phyloP scores from a whole-genome alignment of 2,888 invertebrate species.

The Monochamus alternatus region DNA sequence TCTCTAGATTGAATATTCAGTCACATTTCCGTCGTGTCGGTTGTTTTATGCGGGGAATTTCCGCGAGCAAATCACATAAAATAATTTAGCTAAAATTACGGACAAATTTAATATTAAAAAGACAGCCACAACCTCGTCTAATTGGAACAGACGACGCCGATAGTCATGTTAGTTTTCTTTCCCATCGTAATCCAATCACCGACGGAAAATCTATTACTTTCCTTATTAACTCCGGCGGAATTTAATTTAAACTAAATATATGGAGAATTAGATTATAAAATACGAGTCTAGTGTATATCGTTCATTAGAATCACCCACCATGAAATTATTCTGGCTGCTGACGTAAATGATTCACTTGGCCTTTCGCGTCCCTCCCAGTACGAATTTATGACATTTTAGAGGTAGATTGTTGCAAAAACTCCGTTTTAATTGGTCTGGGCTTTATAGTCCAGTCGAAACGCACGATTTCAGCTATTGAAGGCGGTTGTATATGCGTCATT shows the following conservation, averaged over 20 bases:
- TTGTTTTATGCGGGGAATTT: neutral
- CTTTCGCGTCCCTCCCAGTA: constrained; percentile 21
- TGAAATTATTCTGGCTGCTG: constrained; percentile 52
- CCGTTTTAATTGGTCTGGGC: constrained; percentile 41
- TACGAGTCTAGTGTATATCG: constrained; percentile 50
- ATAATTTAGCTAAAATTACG: constrained; percentile 18
- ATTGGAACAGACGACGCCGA: constrained; percentile 20
- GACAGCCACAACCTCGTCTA: neutral
- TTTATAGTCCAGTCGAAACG: constrained; percentile 20
- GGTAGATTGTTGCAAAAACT: constrained; percentile 34
- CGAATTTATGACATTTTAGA: constrained; percentile 32
- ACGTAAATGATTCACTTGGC: constrained; percentile 41
- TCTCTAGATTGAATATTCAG: no score
- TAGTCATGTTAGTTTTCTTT: constrained; percentile 25
- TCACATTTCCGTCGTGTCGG: no score
- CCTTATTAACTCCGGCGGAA: constrained; percentile 50
- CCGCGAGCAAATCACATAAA: neutral
- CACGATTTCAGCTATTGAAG: no score
- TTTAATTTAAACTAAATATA: constrained; percentile 57
- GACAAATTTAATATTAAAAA: constrained; percentile 3
- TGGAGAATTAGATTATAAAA: constrained; percentile 56
- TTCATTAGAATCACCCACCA: constrained; percentile 55
- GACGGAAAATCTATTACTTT: constrained; percentile 43
- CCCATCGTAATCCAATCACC: constrained; percentile 25
- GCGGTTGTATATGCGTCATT: no score